Percentiles rank a stretch among this genome's conserved stretches.
Evolutionary conservation across 2,888 invertebrate species (phyloP).

Genomic region (Dicyrtoma fusca): DNA sequence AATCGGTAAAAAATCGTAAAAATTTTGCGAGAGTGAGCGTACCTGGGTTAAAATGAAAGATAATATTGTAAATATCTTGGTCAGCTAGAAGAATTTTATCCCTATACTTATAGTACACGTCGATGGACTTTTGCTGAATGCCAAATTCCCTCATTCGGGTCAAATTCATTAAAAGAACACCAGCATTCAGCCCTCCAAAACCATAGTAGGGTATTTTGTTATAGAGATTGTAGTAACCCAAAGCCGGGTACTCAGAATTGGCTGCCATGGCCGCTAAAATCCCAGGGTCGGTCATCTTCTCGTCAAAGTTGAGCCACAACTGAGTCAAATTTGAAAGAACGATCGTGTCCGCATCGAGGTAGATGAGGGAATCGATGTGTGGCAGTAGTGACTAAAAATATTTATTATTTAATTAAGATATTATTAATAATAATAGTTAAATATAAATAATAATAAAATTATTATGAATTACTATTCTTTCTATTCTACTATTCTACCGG

Average conservation of each 20-base stretch:
- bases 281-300: conserved; percentile 78
- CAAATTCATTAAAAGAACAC: conserved; percentile 93
- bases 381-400: conserved; percentile 14
- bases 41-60: conserved; percentile 82
- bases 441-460: background rate
- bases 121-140: conserved; percentile 82
- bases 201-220: conserved; percentile 5
- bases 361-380: conserved; percentile 82
- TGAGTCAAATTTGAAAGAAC: conserved; percentile 82
- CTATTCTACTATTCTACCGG: background rate
- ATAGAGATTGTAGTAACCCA: conserved; percentile 91
- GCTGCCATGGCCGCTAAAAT: conserved; percentile 80
- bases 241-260: conserved; percentile 86
- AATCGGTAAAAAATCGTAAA: no score
- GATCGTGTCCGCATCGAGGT: conserved; percentile 89
- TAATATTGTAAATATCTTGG: conserved; percentile 91
- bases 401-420: background rate
- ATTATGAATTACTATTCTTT: background rate
- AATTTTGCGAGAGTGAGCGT: no score
- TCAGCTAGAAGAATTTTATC: conserved; percentile 92
- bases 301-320: conserved; percentile 78
- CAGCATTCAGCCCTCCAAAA: conserved; percentile 74
- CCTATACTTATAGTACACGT: conserved; percentile 82
- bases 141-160: conserved; percentile 80
- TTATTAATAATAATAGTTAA: no score